Conservation (phyloP, 2,797 vertebrate species). For the Enteromius fasciolatus region DNA sequence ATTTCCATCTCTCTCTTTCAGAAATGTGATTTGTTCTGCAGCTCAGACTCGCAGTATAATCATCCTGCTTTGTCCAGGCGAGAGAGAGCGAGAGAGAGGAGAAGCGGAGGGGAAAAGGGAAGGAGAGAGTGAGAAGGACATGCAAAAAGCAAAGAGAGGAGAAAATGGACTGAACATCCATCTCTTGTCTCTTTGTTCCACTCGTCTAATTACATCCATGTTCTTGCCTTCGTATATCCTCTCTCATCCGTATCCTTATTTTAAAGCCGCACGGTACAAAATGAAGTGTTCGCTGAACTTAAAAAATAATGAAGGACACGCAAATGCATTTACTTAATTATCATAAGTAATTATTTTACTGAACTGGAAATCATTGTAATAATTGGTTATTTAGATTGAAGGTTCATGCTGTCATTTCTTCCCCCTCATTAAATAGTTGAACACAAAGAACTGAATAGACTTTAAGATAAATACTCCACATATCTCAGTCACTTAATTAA, state of each 20-base stretch:
- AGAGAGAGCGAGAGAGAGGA: constrained; percentile 9
- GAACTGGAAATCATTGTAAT: constrained; percentile 21
- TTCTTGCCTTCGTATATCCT: constrained; percentile 41
- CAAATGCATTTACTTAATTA: constrained; percentile 30
- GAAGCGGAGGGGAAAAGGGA: constrained; percentile 50
- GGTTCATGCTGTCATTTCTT: background rate
- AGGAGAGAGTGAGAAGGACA: constrained; percentile 64
- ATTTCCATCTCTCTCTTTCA: constrained; percentile 64
- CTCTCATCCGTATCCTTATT: background rate
- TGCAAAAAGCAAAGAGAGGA: constrained; percentile 46
- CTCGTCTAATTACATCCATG: constrained; percentile 57
- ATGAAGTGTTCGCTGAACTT: constrained; percentile 11
- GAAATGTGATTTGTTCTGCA: constrained; percentile 85
- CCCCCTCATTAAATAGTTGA: constrained; percentile 15
- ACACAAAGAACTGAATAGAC: constrained; percentile 10
- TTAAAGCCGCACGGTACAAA: background rate
- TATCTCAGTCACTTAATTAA: background rate
- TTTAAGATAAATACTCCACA: background rate
- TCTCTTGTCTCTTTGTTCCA: constrained; percentile 43
- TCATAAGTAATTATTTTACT: constrained; percentile 15
- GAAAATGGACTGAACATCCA: constrained; percentile 56
- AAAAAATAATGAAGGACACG: constrained; percentile 23
- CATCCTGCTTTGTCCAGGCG: constrained; percentile 70
- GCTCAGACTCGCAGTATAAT: constrained; percentile 81
- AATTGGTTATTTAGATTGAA: constrained; percentile 15